These are phyloP conservation scores for Drosophila mercatorum DNA, from an alignment of 2,888 invertebrate genomes.

Conservation along the genomic window DNA sequence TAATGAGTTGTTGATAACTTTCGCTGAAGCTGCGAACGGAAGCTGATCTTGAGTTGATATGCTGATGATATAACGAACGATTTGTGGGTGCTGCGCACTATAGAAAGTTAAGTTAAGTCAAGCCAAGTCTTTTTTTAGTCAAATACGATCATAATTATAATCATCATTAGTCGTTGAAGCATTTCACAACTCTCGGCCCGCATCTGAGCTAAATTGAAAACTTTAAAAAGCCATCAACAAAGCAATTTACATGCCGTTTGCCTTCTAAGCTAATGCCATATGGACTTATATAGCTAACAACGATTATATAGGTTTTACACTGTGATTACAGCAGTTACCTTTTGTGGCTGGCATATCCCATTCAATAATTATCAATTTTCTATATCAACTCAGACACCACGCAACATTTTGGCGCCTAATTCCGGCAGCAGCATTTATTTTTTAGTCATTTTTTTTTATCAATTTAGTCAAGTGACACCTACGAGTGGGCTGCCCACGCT, in stretches of 20 bases:
- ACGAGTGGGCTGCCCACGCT: slow-evolving; percentile 32
- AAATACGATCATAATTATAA: slow-evolving; percentile 50
- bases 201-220: slow-evolving; percentile 64
- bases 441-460: slow-evolving; percentile 29
- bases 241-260: slow-evolving; percentile 43
- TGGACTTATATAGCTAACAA: slow-evolving; percentile 17
- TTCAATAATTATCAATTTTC: slow-evolving; percentile 7
- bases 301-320: slow-evolving; percentile 31
- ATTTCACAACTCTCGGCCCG: slow-evolving; percentile 27
- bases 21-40: slow-evolving; percentile 53
- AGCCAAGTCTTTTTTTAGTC: neutral
- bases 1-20: slow-evolving; percentile 72
- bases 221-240: slow-evolving; percentile 52
- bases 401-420: slow-evolving; percentile 47
- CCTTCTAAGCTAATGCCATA: slow-evolving; percentile 55
- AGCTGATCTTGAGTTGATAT: slow-evolving; percentile 52
- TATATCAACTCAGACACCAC: slow-evolving; percentile 49
- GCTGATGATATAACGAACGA: slow-evolving; percentile 57
- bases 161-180: slow-evolving; percentile 33
- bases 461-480: slow-evolving; percentile 48
- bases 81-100: slow-evolving; percentile 59
- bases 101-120: slow-evolving; percentile 53
- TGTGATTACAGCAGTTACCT: slow-evolving; percentile 30
- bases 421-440: slow-evolving; percentile 8
- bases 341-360: slow-evolving; percentile 34